phyloP scores from a whole-genome alignment of 2,113 vertebrate genomes.

The Heteronetta atricapilla region DNA sequence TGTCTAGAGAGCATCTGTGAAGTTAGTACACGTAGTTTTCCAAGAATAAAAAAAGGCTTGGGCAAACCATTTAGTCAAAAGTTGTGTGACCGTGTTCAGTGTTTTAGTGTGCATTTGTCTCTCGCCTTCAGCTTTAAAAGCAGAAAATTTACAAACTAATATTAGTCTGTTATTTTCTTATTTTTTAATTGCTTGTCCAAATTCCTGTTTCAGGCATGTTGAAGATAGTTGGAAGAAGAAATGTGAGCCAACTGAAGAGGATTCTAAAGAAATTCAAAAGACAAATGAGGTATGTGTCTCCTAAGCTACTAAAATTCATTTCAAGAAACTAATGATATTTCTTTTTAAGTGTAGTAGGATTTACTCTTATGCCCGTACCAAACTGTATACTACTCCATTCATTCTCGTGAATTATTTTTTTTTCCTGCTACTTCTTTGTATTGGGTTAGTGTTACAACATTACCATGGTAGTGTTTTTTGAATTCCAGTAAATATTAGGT shows the following conservation, averaged over 20 bases:
- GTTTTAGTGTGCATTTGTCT: not conserved
- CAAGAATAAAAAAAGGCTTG: not conserved
- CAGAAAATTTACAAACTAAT: not conserved
- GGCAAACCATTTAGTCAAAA: not conserved
- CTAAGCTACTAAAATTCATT: not conserved
- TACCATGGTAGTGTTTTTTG: not conserved
- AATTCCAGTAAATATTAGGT: not conserved
- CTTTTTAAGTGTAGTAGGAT: not conserved
- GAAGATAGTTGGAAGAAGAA: conserved; percentile 83
- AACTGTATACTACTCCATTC: not conserved
- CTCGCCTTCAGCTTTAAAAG: not conserved
- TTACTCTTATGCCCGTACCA: not conserved
- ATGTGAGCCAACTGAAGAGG: conserved; percentile 80
- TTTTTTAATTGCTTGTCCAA: not conserved
- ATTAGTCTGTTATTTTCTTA: not conserved
- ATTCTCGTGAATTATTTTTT: not conserved
- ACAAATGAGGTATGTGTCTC: conserved; percentile 77
- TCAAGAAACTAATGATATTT: not conserved
- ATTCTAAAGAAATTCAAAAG: conserved; percentile 77
- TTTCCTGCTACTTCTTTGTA: not conserved
- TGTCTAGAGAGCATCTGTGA: not conserved
- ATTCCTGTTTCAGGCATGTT: conserved; percentile 57
- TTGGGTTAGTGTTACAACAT: not conserved
- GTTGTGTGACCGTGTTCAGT: not conserved
- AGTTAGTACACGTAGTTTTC: not conserved